Percentiles rank a stretch among this genome's conserved stretches.
These are phyloP conservation scores for Acleris literana DNA, from an alignment of 2,888 invertebrate genomes.

Conservation along the genomic window DNA sequence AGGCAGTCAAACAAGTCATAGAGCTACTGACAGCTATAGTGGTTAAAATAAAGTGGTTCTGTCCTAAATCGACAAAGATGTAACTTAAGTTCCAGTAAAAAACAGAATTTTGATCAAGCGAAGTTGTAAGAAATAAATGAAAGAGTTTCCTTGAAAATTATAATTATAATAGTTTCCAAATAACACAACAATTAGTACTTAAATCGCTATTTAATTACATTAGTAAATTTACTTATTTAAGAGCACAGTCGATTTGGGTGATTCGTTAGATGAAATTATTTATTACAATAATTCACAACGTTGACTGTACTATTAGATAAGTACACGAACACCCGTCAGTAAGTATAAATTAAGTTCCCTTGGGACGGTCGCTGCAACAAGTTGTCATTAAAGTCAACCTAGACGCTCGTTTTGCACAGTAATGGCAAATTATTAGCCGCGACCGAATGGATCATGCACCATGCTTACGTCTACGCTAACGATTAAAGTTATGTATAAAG, in stretches of 20 bases:
- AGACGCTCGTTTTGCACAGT: conserved; percentile 17
- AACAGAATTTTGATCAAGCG: neutral
- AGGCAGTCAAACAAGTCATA: no score
- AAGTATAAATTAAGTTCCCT: conserved; percentile 56
- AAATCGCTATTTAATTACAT: conserved; percentile 19
- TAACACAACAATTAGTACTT: conserved; percentile 30
- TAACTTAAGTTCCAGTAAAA: no score
- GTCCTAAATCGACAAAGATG: no score
- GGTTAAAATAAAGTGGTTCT: no score
- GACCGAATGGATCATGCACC: conserved; percentile 59
- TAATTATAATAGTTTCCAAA: conserved; percentile 18
- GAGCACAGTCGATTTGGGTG: conserved; percentile 5
- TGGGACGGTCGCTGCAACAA: conserved; percentile 71
- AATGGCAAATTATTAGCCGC: conserved; percentile 79
- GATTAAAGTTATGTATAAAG: neutral
- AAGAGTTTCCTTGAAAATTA: conserved; percentile 7
- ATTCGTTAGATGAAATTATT: conserved; percentile 4
- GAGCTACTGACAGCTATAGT: no score
- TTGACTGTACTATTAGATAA: conserved; percentile 10
- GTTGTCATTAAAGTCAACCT: conserved; percentile 62
- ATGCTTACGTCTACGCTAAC: conserved; percentile 40
- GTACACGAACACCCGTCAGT: conserved; percentile 32
- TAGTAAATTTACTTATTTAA: conserved; percentile 23
- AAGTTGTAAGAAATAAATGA: conserved; percentile 7
- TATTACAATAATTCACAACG: neutral